Conservation (phyloP, 2,888 invertebrate species). For the Cantharis nigra region DNA sequence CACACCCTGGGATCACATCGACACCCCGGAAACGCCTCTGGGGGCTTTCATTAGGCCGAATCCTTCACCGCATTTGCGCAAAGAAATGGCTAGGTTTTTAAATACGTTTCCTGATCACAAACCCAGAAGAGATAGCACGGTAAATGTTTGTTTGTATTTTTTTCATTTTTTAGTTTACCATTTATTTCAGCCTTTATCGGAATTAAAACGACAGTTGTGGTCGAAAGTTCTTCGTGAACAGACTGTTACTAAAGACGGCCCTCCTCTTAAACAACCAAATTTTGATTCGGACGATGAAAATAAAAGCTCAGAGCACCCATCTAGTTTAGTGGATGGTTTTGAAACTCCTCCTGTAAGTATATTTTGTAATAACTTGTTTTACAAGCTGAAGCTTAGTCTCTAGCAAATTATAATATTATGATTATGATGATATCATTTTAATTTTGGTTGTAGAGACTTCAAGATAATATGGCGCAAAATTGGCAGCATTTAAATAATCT, state of each 20-base stretch:
- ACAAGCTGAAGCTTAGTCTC: too few species aligned
- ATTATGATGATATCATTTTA: too few species aligned
- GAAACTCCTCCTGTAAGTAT: background rate
- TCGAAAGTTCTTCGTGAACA: conserved; percentile 43
- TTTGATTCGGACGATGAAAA: conserved; percentile 10
- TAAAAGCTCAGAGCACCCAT: background rate
- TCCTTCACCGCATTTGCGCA: conserved; percentile 59
- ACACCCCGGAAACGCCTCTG: conserved; percentile 63
- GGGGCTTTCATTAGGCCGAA: conserved; percentile 57
- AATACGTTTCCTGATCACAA: conserved; percentile 57
- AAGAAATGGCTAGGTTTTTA: conserved; percentile 58
- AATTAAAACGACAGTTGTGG: conserved; percentile 59
- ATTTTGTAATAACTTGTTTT: too few species aligned
- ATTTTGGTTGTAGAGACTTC: conserved; percentile 10
- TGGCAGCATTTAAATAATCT: conserved; percentile 60
- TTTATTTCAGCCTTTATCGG: conserved; percentile 59
- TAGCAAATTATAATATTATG: too few species aligned
- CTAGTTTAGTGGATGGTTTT: background rate
- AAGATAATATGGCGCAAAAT: conserved; percentile 49
- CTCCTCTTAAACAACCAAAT: conserved; percentile 6
- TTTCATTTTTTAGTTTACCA: background rate
- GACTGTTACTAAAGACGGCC: background rate
- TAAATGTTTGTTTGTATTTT: conserved; percentile 38
- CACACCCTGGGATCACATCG: conserved; percentile 46
- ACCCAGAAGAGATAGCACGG: conserved; percentile 52